These are phyloP conservation scores for Drosophila monieri DNA, from an alignment of 2,888 invertebrate species.

Conservation along the genomic window DNA sequence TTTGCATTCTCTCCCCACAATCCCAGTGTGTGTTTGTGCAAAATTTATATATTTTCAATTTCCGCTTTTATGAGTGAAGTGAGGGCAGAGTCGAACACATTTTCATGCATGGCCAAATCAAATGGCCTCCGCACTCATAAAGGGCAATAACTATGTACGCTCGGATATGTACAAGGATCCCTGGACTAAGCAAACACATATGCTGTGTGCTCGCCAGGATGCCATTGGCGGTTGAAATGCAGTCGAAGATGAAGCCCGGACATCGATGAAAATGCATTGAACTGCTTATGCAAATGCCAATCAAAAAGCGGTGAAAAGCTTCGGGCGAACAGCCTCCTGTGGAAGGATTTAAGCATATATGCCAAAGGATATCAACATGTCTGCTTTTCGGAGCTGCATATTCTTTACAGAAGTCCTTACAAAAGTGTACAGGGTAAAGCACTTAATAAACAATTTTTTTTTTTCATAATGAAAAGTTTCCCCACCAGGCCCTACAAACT, in stretches of 20 bases:
- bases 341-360: conserved; percentile 40
- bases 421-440: no score
- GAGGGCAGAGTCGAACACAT: conserved; percentile 56
- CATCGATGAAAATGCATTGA: conserved; percentile 68
- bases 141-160: conserved; percentile 56
- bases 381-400: no score
- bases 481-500: no score
- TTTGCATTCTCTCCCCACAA: conserved; percentile 11
- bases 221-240: conserved; percentile 27
- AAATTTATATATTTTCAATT: conserved; percentile 75
- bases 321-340: conserved; percentile 6
- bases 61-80: conserved; percentile 70
- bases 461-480: no score
- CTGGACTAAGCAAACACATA: conserved; percentile 36
- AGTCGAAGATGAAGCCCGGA: conserved; percentile 21
- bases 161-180: conserved; percentile 12
- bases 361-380: conserved; percentile 21
- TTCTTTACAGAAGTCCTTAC: no score
- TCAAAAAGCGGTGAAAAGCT: conserved; percentile 72
- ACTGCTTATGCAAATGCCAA: conserved; percentile 79
- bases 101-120: conserved; percentile 74
- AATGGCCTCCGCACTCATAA: conserved; percentile 64
- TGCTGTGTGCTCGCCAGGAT: conserved; percentile 6
- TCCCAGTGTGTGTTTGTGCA: conserved; percentile 26
- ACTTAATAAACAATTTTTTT: no score